phyloP scores from a whole-genome alignment of 35 echinoderm and acorn worm species.

The Lytechinus pictus region DNA sequence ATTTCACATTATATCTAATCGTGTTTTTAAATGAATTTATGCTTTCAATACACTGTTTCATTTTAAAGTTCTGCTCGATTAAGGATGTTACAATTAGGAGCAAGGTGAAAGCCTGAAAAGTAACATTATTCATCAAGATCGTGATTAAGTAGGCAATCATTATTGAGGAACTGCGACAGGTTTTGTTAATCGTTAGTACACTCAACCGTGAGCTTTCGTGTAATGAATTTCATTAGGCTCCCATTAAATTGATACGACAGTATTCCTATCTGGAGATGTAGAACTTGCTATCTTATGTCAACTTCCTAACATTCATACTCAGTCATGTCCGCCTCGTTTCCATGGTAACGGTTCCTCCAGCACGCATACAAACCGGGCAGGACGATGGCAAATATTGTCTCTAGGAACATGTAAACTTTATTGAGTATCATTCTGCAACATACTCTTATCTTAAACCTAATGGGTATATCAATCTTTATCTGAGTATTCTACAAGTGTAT shows the following conservation, averaged over 20 bases:
- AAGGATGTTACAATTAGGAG: no score
- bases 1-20: no score
- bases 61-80: no score
- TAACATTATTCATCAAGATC: background rate
- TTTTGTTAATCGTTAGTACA: background rate
- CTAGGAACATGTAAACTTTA: background rate
- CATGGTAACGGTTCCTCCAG: conserved; percentile 15
- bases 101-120: no score
- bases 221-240: background rate
- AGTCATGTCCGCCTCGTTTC: background rate
- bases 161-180: background rate
- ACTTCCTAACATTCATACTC: background rate
- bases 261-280: background rate
- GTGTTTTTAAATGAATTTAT: no score
- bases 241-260: background rate
- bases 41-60: no score
- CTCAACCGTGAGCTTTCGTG: no score
- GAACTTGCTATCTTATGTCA: background rate
- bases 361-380: background rate
- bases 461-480: background rate
- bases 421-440: background rate
- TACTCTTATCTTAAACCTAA: background rate
- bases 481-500: background rate
- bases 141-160: background rate
- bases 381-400: background rate